Evolutionary conservation across 2,888 invertebrate species (phyloP), one percentile per base, ranked within the genome.

Genomic region (Keiferia lycopersicella): DNA sequence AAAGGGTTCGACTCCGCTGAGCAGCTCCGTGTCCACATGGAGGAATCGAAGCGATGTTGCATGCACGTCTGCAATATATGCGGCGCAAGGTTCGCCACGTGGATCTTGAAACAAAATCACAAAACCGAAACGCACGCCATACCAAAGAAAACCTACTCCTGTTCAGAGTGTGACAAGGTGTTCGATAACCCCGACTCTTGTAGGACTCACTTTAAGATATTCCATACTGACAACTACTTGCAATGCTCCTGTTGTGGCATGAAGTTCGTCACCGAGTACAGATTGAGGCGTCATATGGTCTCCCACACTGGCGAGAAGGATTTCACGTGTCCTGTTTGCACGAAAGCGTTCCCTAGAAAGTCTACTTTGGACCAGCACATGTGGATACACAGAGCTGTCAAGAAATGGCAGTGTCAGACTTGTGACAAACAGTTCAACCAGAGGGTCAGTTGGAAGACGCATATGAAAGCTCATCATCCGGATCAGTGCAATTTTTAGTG

Each of bases 271-370:
- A 73, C 77, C 2, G 82, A 83, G 65, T 78, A 80, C 34, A 80
- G 79, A 64, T 68, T 87, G 60, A 79, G 80, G 41, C 77, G 77
- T 30, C 87, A 87, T 65, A 77, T 81, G 74, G 76, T 80, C 48
- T 78, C 78, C n/a, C 87, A 87, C 66, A 80, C 81, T 0, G 79
- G 77, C n/a, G 76, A 77, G 26, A 82, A 82, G 70, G 76, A 76
- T 2, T 84, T 78, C 63, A 71, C 76, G 58, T 87, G 87, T 64
- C 71, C 74, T 8, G 69, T 80, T 10, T 84, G 86, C 61, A 63
- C 73, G 12, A 84, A 82, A 50, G 66, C 67, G 0, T 80, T 77
- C 48, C 65, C 69, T 0, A 68, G 71, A 38, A 72, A 71, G 56
- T 70, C 68, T n/a, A 67, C 67, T 11, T 67, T 73, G 51, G 63